Percentiles rank a stretch among this genome's conserved stretches.
These are phyloP conservation scores for Halesus radiatus DNA, from an alignment of 1,140 invertebrate genomes.

Conservation along the genomic window DNA sequence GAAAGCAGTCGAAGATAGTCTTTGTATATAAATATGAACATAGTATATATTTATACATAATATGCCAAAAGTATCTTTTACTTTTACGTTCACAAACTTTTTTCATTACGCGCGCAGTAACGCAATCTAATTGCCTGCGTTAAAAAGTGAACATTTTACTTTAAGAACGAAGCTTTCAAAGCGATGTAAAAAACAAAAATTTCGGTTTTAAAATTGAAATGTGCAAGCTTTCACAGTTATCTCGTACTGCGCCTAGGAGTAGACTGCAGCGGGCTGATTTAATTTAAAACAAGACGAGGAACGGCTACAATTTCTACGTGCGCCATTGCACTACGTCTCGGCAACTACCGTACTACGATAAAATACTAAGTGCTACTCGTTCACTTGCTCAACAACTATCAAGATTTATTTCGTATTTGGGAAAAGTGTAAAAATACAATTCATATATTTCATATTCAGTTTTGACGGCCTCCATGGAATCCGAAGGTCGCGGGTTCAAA, in stretches of 20 bases:
- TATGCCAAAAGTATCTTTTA: no score
- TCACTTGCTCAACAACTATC: constrained; percentile 5
- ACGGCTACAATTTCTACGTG: constrained; percentile 34
- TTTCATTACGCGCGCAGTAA: no score
- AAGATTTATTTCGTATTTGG: background rate
- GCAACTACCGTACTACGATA: background rate
- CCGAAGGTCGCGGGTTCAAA: no score
- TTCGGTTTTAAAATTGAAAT: background rate
- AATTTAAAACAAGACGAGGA: constrained; percentile 15
- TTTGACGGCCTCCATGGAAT: no score
- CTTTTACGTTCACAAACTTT: no score
- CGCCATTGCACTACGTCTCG: background rate
- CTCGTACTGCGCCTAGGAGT: background rate
- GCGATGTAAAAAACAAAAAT: background rate
- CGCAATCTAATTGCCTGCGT: no score
- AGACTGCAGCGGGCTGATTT: constrained; percentile 18
- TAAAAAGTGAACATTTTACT: background rate
- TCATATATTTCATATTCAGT: no score
- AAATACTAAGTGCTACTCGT: constrained; percentile 6
- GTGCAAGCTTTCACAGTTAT: background rate
- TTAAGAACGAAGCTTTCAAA: background rate
- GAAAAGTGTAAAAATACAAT: background rate
- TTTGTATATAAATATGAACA: no score
- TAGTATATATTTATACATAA: no score
- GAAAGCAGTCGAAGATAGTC: no score